Evolutionary conservation across 2,888 invertebrate species (phyloP), one percentile per base, ranked within the genome.

Genomic region (Tenthredo scrophulariae): DNA sequence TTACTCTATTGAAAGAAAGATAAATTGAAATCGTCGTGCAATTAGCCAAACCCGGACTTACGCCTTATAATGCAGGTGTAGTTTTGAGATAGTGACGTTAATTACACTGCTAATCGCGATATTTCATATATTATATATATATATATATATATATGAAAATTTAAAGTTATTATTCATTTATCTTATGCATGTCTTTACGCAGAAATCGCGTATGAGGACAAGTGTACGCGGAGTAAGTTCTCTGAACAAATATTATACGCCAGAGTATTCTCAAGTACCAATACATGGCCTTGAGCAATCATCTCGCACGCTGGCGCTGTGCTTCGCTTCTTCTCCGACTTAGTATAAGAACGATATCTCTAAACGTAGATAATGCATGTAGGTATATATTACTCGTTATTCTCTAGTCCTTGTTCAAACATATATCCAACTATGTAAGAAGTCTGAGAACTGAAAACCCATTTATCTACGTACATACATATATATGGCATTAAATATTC

Each of bases 221-320:
- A 22, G 26, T 67, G 15, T 22, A 67, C 6, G 9, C 33, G 62
- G 26, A 58, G n/a, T 26, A 62, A 62, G 62, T 62, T 62, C 62
- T 62, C 13, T 62, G 62, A 26, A 13, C 62, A 62, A 62, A 62
- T 62, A 43, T 43, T 74, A 43, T 74, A 74, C 18, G 22, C 15
- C n/a, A 15, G 13, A n/a, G 75, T 43, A 46, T 46, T 10, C 22
- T 26, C 62, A 26, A 54, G 54, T 62, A 62, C 62, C 26, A 62
- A 62, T 62, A 37, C 70, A 70, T 18, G 46, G 46, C 75, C 75
- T 75, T 75, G 75, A 46, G 75, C 75, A 75, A 75, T 75, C 75
- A 46, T 43, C 46, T 43, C 40, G 37, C 46, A 43, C n/a, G 74
- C 15, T 67, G 67, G 26, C n/a, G 74, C 15, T 67, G 67, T 9